phyloP scores from a whole-genome alignment of 1,140 invertebrate species.

The Acromyrmex charruanus region DNA sequence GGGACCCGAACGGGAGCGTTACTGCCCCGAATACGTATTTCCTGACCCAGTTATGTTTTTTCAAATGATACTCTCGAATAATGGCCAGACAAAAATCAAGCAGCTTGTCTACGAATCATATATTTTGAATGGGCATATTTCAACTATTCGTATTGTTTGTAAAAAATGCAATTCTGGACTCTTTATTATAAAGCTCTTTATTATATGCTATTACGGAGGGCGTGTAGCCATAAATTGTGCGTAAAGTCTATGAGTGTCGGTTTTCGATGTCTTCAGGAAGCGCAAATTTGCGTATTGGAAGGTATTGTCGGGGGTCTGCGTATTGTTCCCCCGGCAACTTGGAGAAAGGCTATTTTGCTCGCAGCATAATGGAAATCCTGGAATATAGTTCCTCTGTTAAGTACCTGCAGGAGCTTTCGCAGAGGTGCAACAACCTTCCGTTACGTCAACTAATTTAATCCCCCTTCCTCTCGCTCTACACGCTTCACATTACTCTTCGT shows the following conservation, averaged over 20 bases:
- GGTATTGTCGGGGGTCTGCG: background rate
- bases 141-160: background rate
- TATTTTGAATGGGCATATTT: background rate
- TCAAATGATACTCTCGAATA: background rate
- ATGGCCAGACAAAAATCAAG: background rate
- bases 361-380: conserved; percentile 58
- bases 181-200: background rate
- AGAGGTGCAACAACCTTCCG: conserved; percentile 57
- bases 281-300: conserved; percentile 47
- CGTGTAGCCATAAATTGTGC: background rate
- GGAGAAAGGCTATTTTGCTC: conserved; percentile 69
- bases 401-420: conserved; percentile 64
- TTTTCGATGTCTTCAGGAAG: conserved; percentile 38
- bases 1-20: conserved; percentile 13
- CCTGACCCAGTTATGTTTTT: background rate
- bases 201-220: background rate
- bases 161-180: background rate
- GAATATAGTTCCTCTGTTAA: conserved; percentile 68
- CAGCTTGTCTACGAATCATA: too few relatives aligned
- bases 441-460: conserved; percentile 61
- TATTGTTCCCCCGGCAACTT: conserved; percentile 58
- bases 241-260: conserved; percentile 15
- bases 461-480: background rate
- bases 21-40: conserved; percentile 4
- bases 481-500: conserved; percentile 43